Evolutionary conservation across 2,888 invertebrate species (phyloP), one percentile per base, ranked within the genome.

Genomic region (Rhogogaster chlorosoma): DNA sequence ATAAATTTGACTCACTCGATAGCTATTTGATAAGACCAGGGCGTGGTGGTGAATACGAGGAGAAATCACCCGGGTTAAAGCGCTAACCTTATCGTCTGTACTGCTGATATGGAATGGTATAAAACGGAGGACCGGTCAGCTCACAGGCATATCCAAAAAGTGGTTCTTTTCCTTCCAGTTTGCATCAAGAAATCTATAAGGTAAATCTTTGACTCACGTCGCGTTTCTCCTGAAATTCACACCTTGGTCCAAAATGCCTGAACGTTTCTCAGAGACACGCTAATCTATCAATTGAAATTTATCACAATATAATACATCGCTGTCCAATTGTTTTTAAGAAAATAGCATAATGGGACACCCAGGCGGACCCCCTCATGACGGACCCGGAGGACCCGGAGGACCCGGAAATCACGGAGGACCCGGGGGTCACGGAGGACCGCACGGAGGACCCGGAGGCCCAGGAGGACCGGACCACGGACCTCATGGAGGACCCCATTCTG

Each of bases 1-100:
- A 77, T 77, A 77, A 77, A 53, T 7, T 53, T 53, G 49, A 77
- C 77, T 53, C 53, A 77, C n/a, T 77, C 32, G 77, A 26, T 53
- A 6, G 32, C 29, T 18, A n/a, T 53, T 53, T 18, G 77, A 77
- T 77, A 29, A 29, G 7, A n/a, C 18, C 49, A 32, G 77, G 77
- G 53, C 77, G 77, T 77, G 53, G 32, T 18, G 18, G 29, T 29
- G 49, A 77, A 32, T 49, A 12, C 26, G 49, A 77, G 18, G 18
- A 45, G 2, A 77, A 32, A 10, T 29, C 26, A 53, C 2, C 29
- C 0, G 29, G 3, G 32, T 18, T 32, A 2, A n/a, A n/a, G 29
- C 29, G 26, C 49, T 77, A 77, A 77, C 53, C 49, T 77, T 77
- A 53, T 77, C 77, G 38, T 32, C 12, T 18, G 6, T 6, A 22